These are phyloP conservation scores for Drosophila orosa DNA, from an alignment of 1,140 invertebrate genomes.

Conservation along the genomic window DNA sequence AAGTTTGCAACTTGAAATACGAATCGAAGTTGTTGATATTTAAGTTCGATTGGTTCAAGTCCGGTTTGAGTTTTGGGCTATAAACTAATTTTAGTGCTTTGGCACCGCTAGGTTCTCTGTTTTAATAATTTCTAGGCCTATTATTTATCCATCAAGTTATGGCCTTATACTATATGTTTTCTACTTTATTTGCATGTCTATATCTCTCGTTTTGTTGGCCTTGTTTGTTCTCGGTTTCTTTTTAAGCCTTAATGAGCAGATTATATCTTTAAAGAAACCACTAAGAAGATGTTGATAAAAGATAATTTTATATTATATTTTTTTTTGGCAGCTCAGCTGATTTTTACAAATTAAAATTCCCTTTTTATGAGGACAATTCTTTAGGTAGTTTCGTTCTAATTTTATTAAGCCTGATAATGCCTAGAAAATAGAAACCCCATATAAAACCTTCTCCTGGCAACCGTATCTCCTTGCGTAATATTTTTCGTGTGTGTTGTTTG, in stretches of 20 bases:
- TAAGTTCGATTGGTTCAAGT: background rate
- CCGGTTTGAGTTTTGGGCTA: slow-evolving; percentile 8
- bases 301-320: background rate
- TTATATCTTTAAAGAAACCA: slow-evolving; percentile 3
- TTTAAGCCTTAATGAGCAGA: slow-evolving; percentile 1
- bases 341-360: background rate
- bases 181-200: background rate
- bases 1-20: slow-evolving; percentile 23
- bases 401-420: background rate
- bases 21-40: slow-evolving; percentile 4
- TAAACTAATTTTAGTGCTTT: slow-evolving; percentile 9
- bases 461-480: slow-evolving; percentile 19
- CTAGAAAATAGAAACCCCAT: too few relatives aligned
- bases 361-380: background rate
- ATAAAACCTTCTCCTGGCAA: slow-evolving; percentile 5
- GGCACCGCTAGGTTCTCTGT: slow-evolving; percentile 5
- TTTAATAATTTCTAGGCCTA: slow-evolving; percentile 8
- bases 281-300: background rate
- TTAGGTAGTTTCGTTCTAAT: background rate
- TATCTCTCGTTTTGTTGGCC: background rate
- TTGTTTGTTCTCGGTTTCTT: background rate
- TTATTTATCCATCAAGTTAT: slow-evolving; percentile 9
- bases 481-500: slow-evolving; percentile 15
- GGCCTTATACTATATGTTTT: background rate
- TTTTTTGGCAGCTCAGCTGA: background rate